Base-by-base conservation (phyloP, 2,797 vertebrate species). In the Glossophaga mutica region DNA sequence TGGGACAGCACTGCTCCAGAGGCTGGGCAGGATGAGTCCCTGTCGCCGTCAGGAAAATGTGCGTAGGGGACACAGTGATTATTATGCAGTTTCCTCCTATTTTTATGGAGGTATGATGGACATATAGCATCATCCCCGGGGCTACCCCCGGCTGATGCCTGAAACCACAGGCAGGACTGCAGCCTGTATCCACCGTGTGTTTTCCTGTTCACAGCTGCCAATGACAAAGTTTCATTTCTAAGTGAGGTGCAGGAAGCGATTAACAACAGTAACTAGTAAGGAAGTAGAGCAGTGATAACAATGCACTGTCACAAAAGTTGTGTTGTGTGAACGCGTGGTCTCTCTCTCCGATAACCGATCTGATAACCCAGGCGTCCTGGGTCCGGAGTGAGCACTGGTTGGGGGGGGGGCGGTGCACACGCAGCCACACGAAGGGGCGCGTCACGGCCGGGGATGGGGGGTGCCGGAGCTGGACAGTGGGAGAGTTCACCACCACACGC, bases 1-100 rank as follows among this genome's bases (percentile, higher is more conserved):
- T 0, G 21, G 24, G 8, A 34, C 14, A 6, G 2, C 9, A 0
- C 8, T 48, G 14, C 26, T 14, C 29, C 4, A 0, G 1, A 16
- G 26, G 15, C 71, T 3, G 9, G 42, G 2, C 6, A 57, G 18
- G 9, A 12, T 44, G 19, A 48, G 39, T 24, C 57, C 6, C 1
- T 0, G 1, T 29, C 3, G 0, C n/a, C 2, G 9, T 44, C 26
- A 12, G 29, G 90, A 68, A 46, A 57, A 55, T 16, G 14, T 55
- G 10, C 73, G 1, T 18, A 50, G 71, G 46, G 0, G 26, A 32
- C 29, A 15, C 37, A 14, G 10, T 26, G 11, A 11, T 44, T 46
- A 9, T 42, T 18, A 9, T 11, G 42, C 39, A 32, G 24, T 24
- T 52, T 62, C 32, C 29, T 50, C 8, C 73, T 50, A 6, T 32